Conservation (phyloP, 2,797 vertebrate species). For the Tadarida brasiliensis region DNA sequence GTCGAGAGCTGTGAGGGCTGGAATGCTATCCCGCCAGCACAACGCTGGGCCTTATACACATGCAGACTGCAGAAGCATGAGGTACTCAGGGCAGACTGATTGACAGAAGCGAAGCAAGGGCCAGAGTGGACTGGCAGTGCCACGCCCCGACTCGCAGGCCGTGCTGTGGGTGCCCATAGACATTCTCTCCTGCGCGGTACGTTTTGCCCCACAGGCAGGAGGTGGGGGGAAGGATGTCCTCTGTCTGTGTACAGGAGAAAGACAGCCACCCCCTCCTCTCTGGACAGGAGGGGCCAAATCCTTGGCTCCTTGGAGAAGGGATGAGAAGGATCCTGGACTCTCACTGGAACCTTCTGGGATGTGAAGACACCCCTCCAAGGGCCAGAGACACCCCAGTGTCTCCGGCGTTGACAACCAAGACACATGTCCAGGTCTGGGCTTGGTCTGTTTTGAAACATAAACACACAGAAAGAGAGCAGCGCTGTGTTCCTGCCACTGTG, state of each 20-base stretch:
- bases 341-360: background rate
- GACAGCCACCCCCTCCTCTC: background rate
- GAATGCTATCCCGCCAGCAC: background rate
- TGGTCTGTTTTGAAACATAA: background rate
- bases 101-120: background rate
- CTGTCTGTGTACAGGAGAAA: background rate
- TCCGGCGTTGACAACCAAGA: background rate
- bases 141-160: background rate
- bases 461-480: background rate
- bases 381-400: background rate
- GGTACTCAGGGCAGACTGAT: background rate
- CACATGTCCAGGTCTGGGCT: background rate
- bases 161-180: background rate
- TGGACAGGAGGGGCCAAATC: background rate
- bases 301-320: background rate
- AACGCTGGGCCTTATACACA: background rate
- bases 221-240: background rate
- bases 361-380: slow-evolving; percentile 11
- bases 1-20: background rate
- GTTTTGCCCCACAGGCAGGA: background rate
- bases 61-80: background rate
- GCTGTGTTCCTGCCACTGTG: background rate
- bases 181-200: background rate
- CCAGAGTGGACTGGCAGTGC: background rate
- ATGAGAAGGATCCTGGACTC: background rate